Base-by-base conservation (phyloP, 2,113 vertebrate species). In the Zosterops borbonicus region DNA sequence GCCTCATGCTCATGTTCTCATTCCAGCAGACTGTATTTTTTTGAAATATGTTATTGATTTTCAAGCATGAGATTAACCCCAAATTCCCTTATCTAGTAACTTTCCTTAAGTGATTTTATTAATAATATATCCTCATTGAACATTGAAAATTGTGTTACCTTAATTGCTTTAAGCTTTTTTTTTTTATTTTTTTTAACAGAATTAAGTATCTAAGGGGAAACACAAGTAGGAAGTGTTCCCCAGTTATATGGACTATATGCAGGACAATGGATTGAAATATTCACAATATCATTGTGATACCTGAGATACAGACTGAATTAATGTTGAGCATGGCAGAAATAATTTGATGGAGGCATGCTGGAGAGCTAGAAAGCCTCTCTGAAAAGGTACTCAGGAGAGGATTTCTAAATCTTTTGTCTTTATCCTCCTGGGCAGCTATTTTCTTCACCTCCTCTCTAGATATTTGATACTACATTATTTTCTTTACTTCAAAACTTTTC, bases 11-110 rank as follows among this genome's bases (percentile, higher is more conserved):
- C 39, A 17, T 27, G 16, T 49, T 83, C 19, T 37, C 22, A 5
- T 78, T 84, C 16, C 37, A 49, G 21, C 4, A 53, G 20, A 35
- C 29, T 13, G 12, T 3, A 11, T 5, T 5, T 69, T 83, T 77
- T 52, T 2, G 0, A 0, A 73, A 58, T 8, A 4, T 47, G 7
- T 18, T 85, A 27, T 27, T 56, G 13, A 4, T 59, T 83, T 37
- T 94, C 46, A 60, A 52, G 28, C 14, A n/a, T 18, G 5, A 22
- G 24, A 64, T 52, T 55, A 82, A 60, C 23, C 14, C 29, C 29
- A 68, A 83, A 76, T 47, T 79, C 13, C 15, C 16, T 35, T 56
- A 68, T 8, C 17, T 11, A 65, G 9, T 53, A 55, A 62, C 10
- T 80, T 90, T 63, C 23, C 1, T 5, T 3, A 82, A 62, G 9